Base-by-base conservation (phyloP, 1,140 invertebrate genomes). In the Odontomachus brunneus region DNA sequence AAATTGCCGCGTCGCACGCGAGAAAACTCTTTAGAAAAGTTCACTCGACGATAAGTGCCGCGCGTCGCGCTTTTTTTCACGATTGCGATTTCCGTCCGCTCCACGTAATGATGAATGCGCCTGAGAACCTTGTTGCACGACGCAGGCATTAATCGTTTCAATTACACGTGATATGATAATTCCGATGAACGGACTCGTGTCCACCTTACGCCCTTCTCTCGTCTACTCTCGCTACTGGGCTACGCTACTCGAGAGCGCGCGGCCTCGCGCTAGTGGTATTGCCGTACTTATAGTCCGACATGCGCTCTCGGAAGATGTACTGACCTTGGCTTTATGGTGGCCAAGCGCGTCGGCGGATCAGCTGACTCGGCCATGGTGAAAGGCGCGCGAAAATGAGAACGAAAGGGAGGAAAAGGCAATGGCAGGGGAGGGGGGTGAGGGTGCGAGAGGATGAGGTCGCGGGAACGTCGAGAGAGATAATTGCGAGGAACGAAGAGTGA, bases 251-350 rank as follows among this genome's bases (percentile, higher is more conserved):
- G 15, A 69, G n/a, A 26, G 14, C 14, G n/a, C 7, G 17, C 44
- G 26, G 12, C 19, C 4, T 24, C 3, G 19, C 3, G 19, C 3
- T 48, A 84, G 74, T 87, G 38, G 44, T 66, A 74, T 7, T 49
- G 9, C 22, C 22, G 38, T 15, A 72, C 62, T 53, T 59, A 74
- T 88, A 51, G 55, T 69, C 57, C 15, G 67, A 2, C 85, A 83
- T 59, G 78, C 74, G 63, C 60, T 80, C 17, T 26, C 48, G 26
- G 14, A 76, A 73, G 67, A 76, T 33, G n/a, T 55, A 86, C 82
- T 86, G 91, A 91, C 88, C 90, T 92, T 89, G 88, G 86, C 57
- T 87, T 59, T 83, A 89, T 87, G 75, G 87, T 90, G 85, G 84
- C 80, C 38, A 63, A 82, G 62, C 67, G 65, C 44, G 62, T 63